Percentiles rank a stretch among this genome's conserved stretches.
Evolutionary conservation across 35 echinoderm and acorn worm species (phyloP).

Genomic region (Lytechinus variegatus): DNA sequence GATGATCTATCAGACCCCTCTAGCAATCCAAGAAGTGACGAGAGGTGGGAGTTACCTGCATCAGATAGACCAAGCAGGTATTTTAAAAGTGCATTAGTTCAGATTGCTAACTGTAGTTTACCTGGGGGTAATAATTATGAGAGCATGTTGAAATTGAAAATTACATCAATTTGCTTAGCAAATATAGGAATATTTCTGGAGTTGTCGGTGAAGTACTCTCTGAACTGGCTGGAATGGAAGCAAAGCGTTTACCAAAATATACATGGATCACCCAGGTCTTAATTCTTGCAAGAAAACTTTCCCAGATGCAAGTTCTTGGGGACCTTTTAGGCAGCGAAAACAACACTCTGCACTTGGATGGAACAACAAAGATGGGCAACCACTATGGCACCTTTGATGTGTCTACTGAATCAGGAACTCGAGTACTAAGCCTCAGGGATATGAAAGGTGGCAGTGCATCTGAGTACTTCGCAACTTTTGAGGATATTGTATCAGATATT

Average conservation of each 20-base stretch:
- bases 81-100: too few relatives aligned
- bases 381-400: slow-evolving; percentile 60
- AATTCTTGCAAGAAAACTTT: slow-evolving; percentile 47
- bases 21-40: too few relatives aligned
- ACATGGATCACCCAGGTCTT: slow-evolving; percentile 58
- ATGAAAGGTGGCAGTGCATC: slow-evolving; percentile 56
- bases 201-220: slow-evolving; percentile 29
- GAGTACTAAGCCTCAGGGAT: slow-evolving; percentile 42
- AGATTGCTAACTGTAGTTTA: too few relatives aligned
- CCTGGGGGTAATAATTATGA: too few relatives aligned
- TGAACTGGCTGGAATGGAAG: slow-evolving; percentile 50
- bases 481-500: slow-evolving; percentile 33
- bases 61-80: too few relatives aligned
- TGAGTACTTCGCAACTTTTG: slow-evolving; percentile 48
- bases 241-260: slow-evolving; percentile 59
- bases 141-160: too few relatives aligned
- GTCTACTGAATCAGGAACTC: slow-evolving; percentile 39
- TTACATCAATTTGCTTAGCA: slow-evolving; percentile 24
- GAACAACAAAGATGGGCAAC: slow-evolving; percentile 52
- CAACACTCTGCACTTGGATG: slow-evolving; percentile 57
- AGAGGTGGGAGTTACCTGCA: too few relatives aligned
- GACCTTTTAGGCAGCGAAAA: slow-evolving; percentile 38
- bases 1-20: too few relatives aligned
- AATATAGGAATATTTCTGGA: slow-evolving; percentile 11
- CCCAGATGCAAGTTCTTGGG: slow-evolving; percentile 57